phyloP scores from a whole-genome alignment of 2,888 invertebrate genomes.

The Charanyca ferruginea region DNA sequence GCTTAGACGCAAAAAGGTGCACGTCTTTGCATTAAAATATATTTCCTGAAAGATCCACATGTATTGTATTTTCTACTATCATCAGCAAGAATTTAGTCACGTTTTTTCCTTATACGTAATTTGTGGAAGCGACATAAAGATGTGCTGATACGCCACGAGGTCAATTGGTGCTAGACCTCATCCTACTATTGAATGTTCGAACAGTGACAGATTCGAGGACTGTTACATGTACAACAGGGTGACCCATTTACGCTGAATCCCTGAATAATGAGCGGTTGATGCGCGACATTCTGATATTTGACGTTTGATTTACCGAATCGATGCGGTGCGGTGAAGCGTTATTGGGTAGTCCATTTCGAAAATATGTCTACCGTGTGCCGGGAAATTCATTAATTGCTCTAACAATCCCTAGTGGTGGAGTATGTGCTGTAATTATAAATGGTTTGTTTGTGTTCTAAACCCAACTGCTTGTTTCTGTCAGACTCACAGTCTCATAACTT shows the following conservation, averaged over 20 bases:
- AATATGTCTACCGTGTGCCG: not conserved
- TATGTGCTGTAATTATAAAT: not conserved
- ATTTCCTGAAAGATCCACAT: conserved; percentile 8
- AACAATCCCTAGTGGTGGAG: not conserved
- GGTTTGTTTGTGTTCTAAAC: not conserved
- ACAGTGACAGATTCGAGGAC: conserved; percentile 32
- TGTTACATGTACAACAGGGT: conserved; percentile 30
- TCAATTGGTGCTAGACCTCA: conserved; percentile 49
- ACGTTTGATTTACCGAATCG: conserved; percentile 31
- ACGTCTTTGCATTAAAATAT: conserved; percentile 22
- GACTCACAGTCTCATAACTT: not conserved
- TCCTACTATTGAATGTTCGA: conserved; percentile 28
- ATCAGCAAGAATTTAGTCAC: conserved; percentile 35
- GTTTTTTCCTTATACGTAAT: conserved; percentile 50
- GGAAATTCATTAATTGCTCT: not conserved
- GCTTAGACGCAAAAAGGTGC: not conserved
- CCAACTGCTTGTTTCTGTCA: not conserved
- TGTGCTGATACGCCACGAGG: conserved; percentile 46
- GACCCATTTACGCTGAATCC: conserved; percentile 43
- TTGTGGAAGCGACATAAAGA: conserved; percentile 31
- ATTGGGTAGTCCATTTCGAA: conserved; percentile 1
- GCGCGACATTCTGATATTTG: conserved; percentile 36
- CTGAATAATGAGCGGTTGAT: conserved; percentile 52
- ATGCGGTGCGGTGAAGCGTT: conserved; percentile 17
- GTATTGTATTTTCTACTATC: conserved; percentile 23